Evolutionary conservation across 1,140 invertebrate species (phyloP).

Genomic region (Listronotus bonariensis): DNA sequence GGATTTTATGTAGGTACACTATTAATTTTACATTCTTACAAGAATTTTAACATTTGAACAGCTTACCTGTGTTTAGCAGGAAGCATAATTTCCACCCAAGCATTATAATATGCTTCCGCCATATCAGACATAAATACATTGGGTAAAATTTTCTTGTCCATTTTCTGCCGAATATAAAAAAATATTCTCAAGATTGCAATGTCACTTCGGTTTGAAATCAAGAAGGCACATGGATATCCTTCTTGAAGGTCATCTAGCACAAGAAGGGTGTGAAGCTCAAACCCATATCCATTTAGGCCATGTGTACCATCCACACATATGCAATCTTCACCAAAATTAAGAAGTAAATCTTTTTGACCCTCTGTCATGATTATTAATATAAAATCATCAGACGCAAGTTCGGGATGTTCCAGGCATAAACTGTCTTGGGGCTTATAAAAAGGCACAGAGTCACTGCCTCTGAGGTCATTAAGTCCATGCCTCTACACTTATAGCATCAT

Average conservation of each 20-base stretch:
- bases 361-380: conserved; percentile 34
- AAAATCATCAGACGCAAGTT: conserved; percentile 33
- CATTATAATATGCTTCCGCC: too few species aligned
- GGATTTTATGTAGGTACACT: too few species aligned
- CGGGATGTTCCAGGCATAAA: conserved; percentile 12
- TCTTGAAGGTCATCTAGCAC: conserved; percentile 28
- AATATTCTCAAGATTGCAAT: conserved; percentile 16
- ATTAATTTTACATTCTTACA: too few species aligned
- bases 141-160: conserved; percentile 15
- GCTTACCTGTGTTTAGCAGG: too few species aligned
- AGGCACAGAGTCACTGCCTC: conserved; percentile 16
- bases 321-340: conserved; percentile 20
- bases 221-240: conserved; percentile 25
- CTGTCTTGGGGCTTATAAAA: conserved; percentile 34
- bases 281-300: conserved; percentile 27
- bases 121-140: too few species aligned
- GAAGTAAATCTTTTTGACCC: conserved; percentile 7
- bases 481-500: conserved; percentile 18
- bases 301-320: conserved; percentile 36
- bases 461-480: conserved; percentile 18
- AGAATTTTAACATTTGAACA: too few species aligned
- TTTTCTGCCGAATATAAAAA: conserved; percentile 22
- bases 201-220: conserved; percentile 11
- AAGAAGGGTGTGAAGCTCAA: conserved; percentile 24
- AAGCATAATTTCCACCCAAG: too few species aligned